A percentile compares a stretch with the other conserved stretches of the same genome.
phyloP scores from a whole-genome alignment of 1,140 invertebrate genomes.

The Meteorus sp. region DNA sequence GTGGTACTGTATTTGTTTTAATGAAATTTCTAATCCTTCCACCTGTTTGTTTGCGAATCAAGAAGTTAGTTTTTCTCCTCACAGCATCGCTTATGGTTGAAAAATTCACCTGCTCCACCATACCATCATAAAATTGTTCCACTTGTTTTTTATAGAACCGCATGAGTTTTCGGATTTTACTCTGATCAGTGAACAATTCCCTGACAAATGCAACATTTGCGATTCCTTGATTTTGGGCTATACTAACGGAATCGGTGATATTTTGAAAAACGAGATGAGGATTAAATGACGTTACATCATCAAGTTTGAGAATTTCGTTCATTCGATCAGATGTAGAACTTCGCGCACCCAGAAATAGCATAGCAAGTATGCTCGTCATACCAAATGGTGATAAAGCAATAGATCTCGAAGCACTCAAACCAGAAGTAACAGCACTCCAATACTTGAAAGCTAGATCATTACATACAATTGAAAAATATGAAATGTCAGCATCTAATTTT shows the following conservation, averaged over 20 bases:
- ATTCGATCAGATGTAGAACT: conserved; percentile 87
- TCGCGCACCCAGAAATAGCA: conserved; percentile 84
- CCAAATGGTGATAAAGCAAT: conserved; percentile 84
- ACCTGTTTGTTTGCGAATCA: conserved; percentile 76
- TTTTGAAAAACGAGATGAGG: conserved; percentile 83
- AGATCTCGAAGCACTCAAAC: conserved; percentile 73
- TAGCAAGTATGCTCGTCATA: conserved; percentile 79
- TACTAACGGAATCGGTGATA: conserved; percentile 70
- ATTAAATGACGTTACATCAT: conserved; percentile 86
- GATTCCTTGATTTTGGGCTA: conserved; percentile 67
- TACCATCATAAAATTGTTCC: conserved; percentile 81
- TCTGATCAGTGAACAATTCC: conserved; percentile 76
- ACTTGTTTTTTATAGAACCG: conserved; percentile 84
- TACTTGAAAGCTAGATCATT: conserved; percentile 83
- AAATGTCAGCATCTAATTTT: conserved; percentile 69
- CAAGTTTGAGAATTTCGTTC: conserved; percentile 81
- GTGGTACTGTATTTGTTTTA: conserved; percentile 68
- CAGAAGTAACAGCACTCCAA: conserved; percentile 71
- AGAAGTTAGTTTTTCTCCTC: conserved; percentile 73
- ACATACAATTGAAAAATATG: conserved; percentile 73
- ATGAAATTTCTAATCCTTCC: conserved; percentile 77
- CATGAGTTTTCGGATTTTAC: conserved; percentile 72
- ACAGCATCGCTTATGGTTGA: conserved; percentile 77
- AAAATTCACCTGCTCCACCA: conserved; percentile 82
- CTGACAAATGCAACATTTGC: conserved; percentile 75